phyloP scores from a whole-genome alignment of 2,888 invertebrate genomes.

The Macaria liturata region DNA sequence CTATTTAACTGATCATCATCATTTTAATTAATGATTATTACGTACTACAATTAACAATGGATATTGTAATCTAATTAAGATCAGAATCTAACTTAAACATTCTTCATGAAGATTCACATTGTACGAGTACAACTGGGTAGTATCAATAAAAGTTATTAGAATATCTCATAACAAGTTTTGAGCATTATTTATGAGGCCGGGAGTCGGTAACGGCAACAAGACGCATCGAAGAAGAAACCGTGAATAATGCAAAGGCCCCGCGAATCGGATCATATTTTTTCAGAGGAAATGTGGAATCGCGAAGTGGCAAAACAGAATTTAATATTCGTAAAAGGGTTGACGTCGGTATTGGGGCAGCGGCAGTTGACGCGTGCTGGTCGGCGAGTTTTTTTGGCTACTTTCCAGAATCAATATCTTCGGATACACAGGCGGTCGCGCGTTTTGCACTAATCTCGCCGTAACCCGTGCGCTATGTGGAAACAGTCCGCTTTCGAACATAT shows the following conservation, averaged over 20 bases:
- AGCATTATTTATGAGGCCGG: constrained; percentile 28
- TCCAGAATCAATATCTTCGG: constrained; percentile 82
- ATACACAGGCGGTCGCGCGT: constrained; percentile 74
- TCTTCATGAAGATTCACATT: too few relatives aligned
- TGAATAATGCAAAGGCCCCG: constrained; percentile 71
- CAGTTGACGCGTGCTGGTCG: constrained; percentile 80
- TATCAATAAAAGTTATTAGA: constrained; percentile 1
- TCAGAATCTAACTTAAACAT: too few relatives aligned
- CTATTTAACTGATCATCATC: too few relatives aligned
- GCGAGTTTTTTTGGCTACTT: constrained; percentile 80
- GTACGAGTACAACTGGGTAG: too few relatives aligned
- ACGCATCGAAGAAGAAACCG: constrained; percentile 56
- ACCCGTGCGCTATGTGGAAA: constrained; percentile 48
- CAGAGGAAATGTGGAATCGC: constrained; percentile 73
- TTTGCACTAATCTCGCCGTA: constrained; percentile 76
- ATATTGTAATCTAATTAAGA: too few relatives aligned
- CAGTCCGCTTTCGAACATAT: constrained; percentile 34
- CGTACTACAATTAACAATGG: too few relatives aligned
- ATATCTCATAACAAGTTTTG: constrained; percentile 17
- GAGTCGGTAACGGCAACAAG: constrained; percentile 36
- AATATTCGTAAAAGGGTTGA: constrained; percentile 84
- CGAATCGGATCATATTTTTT: constrained; percentile 72
- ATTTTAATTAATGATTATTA: too few relatives aligned
- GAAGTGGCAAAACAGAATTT: constrained; percentile 83
- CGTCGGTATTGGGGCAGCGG: constrained; percentile 75